Conservation (phyloP, 2,113 vertebrate genomes). For the Tachysurus vachellii region DNA sequence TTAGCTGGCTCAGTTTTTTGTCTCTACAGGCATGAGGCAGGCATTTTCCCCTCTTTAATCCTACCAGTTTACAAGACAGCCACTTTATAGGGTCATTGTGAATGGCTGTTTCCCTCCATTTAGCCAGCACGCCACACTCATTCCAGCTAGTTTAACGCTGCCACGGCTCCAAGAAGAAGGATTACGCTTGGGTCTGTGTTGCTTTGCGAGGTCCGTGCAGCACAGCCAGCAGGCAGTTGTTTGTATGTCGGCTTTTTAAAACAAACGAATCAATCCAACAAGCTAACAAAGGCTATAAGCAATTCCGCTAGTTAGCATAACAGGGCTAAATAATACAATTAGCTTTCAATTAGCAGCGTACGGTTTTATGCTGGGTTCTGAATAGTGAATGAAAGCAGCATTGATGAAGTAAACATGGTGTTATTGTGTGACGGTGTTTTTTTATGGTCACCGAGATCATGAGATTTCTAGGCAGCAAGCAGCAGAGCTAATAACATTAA, state of each 20-base stretch:
- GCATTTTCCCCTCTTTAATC: conserved; percentile 56
- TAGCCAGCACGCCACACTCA: conserved; percentile 47
- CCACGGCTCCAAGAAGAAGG: conserved; percentile 52
- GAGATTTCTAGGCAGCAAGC: conserved; percentile 29
- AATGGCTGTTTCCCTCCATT: conserved; percentile 58
- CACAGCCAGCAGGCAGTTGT: conserved; percentile 9
- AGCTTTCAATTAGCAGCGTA: not conserved
- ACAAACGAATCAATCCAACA: not conserved
- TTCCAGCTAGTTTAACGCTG: conserved; percentile 59
- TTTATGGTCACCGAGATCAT: conserved; percentile 18
- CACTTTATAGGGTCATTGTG: conserved; percentile 56
- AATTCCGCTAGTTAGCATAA: not conserved
- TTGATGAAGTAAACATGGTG: not conserved
- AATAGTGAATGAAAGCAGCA: not conserved
- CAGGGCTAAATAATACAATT: not conserved
- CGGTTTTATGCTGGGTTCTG: not conserved
- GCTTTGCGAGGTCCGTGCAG: conserved; percentile 24
- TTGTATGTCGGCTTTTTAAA: conserved; percentile 27
- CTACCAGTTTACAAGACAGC: conserved; percentile 56
- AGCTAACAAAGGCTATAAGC: not conserved
- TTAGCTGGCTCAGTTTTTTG: conserved; percentile 41
- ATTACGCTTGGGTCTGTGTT: conserved; percentile 48
- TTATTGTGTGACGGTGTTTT: not conserved
- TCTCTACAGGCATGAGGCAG: conserved; percentile 43
- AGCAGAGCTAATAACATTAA: conserved; percentile 21